Evolutionary conservation across 2,888 invertebrate genomes (phyloP), one percentile per base, ranked within the genome.

Genomic region (Spilarctia lutea): DNA sequence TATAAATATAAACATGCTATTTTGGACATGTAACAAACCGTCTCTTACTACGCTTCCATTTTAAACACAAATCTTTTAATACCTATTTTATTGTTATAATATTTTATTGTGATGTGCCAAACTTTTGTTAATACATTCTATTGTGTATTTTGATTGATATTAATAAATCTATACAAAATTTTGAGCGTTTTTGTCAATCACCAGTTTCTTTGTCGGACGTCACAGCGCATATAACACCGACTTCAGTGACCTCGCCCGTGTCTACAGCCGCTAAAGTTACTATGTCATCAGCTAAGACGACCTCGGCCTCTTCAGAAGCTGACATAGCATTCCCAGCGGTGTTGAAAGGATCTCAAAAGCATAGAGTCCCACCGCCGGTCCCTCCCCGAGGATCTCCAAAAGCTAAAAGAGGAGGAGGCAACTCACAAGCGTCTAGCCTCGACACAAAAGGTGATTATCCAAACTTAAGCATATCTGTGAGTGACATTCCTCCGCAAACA

Each of bases 331-430:
- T 98, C 91, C 98, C 98, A 71, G 97, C 97, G 71, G 97, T 98
- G 71, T 95, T 98, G 88, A 98, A 97, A 93, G 97, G 97, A 87
- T 96, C 96, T 65, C 96, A 96, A 83, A 98, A 98, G 93, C 96
- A 97, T 85, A 97, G 98, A 92, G 97, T 98, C 65, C 98, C 98
- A 65, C 98, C 98, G 73, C 98, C 98, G 35, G 98, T 98, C 72
- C 98, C 98, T 73, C 98, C 98, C 7, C 96, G 98, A 86, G 98
- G 98, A 75, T 97, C 98, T 42, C 98, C 97, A 66, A 97, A 97
- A 91, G 93, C 96, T 76, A 97, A 96, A 92, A 94, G 96, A 60
- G 96, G 96, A 65, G 95, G 94, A 69, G 95, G 92, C 75, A 86
- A 90, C 78, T 93, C 95, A 16, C 94, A 93, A 84, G 86, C 93